Conservation (phyloP, 1,140 invertebrate species). For the Anagrus nilaparvatae region DNA sequence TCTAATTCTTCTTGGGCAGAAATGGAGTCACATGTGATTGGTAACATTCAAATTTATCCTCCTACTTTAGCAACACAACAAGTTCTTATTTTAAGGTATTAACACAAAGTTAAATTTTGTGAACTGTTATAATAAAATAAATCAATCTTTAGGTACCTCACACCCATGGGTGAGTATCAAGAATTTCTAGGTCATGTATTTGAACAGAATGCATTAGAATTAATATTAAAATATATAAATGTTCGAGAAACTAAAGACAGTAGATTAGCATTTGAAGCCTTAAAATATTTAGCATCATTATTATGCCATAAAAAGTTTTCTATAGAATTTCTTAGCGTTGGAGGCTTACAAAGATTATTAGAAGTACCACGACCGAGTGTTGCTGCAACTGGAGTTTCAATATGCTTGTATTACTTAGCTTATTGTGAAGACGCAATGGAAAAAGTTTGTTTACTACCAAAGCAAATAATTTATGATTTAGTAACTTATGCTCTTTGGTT, state of each 20-base stretch:
- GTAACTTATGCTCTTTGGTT: constrained; percentile 87
- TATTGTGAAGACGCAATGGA: constrained; percentile 98
- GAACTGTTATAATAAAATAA: not conserved
- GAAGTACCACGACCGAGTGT: constrained; percentile 86
- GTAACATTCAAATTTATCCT: constrained; percentile 76
- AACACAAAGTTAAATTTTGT: not conserved
- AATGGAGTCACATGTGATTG: constrained; percentile 79
- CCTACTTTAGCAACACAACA: constrained; percentile 77
- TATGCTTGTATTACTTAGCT: constrained; percentile 92
- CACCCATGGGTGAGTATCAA: constrained; percentile 93
- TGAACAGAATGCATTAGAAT: constrained; percentile 79
- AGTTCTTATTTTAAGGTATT: constrained; percentile 81
- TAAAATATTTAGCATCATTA: constrained; percentile 85
- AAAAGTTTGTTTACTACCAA: constrained; percentile 75
- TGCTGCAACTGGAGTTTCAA: constrained; percentile 89
- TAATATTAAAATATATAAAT: constrained; percentile 87
- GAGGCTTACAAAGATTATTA: constrained; percentile 74
- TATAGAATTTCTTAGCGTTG: constrained; percentile 81
- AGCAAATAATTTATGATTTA: constrained; percentile 65
- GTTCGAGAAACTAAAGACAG: constrained; percentile 80
- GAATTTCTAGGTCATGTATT: constrained; percentile 89
- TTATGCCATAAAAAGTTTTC: constrained; percentile 97
- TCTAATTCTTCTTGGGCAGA: constrained; percentile 84
- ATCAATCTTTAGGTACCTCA: constrained; percentile 58
- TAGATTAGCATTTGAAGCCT: constrained; percentile 85